Percentiles rank a stretch among this genome's conserved stretches.
phyloP scores from a whole-genome alignment of 2,113 vertebrate genomes.

The Tragelaphus buxtoni region DNA sequence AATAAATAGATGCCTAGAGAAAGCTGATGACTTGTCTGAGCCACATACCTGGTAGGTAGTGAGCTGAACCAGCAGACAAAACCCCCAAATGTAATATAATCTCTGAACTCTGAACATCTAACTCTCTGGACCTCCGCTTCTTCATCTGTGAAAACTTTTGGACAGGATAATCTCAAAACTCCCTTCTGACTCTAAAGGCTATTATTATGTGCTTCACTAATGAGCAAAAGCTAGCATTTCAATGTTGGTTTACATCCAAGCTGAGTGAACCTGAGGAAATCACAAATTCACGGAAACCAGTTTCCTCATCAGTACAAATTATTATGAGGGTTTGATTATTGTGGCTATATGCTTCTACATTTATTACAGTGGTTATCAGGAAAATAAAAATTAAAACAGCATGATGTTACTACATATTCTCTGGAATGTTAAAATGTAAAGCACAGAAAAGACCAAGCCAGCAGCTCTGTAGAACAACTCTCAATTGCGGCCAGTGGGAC shows the following conservation, averaged over 20 bases:
- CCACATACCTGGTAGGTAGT: background rate
- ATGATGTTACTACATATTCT: background rate
- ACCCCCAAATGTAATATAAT: background rate
- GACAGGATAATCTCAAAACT: background rate
- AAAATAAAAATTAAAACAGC: background rate
- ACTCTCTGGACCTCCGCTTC: background rate
- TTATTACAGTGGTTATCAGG: background rate
- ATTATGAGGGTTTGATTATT: background rate
- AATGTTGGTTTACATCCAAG: background rate
- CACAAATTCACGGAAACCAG: background rate
- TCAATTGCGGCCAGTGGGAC: background rate
- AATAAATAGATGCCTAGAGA: background rate
- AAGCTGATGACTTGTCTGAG: background rate
- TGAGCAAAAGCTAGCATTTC: background rate
- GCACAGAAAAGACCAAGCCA: background rate
- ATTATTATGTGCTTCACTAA: background rate
- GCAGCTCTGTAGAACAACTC: background rate
- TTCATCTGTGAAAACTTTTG: background rate
- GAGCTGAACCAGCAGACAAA: background rate
- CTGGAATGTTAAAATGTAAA: background rate
- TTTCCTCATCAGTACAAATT: background rate
- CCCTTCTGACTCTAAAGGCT: background rate
- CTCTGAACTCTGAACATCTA: background rate
- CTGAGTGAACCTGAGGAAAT: background rate
- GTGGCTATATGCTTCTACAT: background rate